Percentiles rank a stretch among this genome's conserved stretches.
phyloP scores from a whole-genome alignment of 2,113 vertebrate genomes.

The Ascaphus truei region DNA sequence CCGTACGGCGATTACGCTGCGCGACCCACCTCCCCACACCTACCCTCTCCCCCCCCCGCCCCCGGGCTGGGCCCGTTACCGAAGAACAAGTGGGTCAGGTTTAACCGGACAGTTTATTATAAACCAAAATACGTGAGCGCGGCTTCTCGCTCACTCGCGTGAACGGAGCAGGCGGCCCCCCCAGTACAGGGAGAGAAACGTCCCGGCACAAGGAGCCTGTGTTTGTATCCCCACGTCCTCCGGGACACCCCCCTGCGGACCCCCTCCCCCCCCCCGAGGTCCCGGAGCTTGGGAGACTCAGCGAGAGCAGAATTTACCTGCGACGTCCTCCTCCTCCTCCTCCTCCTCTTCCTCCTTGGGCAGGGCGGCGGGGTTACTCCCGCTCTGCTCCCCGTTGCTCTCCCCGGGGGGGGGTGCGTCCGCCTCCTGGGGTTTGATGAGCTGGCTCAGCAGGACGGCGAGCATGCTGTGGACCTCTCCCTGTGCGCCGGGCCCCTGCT shows the following conservation, averaged over 20 bases:
- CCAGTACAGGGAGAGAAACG: too few species aligned
- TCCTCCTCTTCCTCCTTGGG: neutral
- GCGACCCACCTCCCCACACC: too few species aligned
- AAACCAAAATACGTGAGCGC: constrained; percentile 30
- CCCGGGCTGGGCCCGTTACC: too few species aligned
- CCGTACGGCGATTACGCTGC: too few species aligned
- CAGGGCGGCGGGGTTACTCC: constrained; percentile 59
- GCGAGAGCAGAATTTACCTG: constrained; percentile 31
- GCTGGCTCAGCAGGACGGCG: constrained; percentile 88
- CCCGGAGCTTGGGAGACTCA: constrained; percentile 16
- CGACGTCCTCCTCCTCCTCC: constrained; percentile 20
- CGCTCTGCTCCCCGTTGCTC: constrained; percentile 87
- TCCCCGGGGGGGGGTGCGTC: constrained; percentile 72
- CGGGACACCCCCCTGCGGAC: too few species aligned
- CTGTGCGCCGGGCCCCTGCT: constrained; percentile 67
- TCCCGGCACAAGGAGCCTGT: too few species aligned
- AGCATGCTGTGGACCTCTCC: constrained; percentile 89
- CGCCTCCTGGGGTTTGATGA: constrained; percentile 88
- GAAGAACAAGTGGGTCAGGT: neutral
- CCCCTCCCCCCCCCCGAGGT: too few species aligned
- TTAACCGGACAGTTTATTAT: constrained; percentile 29
- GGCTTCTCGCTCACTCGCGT: too few species aligned
- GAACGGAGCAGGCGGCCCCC: too few species aligned
- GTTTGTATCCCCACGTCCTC: too few species aligned
- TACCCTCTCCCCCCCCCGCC: too few species aligned